Percentiles rank a stretch among this genome's conserved stretches.
These are phyloP conservation scores for Chloroclystis v-ata DNA, from an alignment of 2,888 invertebrate species.

Conservation along the genomic window DNA sequence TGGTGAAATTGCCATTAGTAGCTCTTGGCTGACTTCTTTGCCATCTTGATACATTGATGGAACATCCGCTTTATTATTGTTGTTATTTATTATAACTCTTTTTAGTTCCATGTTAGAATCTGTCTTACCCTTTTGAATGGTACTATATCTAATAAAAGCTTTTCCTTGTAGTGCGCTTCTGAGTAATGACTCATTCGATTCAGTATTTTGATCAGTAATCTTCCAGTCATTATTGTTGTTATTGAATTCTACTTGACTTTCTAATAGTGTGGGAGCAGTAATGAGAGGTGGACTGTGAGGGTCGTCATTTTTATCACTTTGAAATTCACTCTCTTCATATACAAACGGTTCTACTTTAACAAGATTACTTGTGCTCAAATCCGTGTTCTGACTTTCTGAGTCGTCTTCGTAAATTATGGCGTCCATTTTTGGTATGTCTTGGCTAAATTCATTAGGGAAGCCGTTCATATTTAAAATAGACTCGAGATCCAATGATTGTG, in stretches of 20 bases:
- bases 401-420: slow-evolving; percentile 87
- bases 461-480: slow-evolving; percentile 86
- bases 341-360: slow-evolving; percentile 67
- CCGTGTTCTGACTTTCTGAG: slow-evolving; percentile 85
- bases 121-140: slow-evolving; percentile 73
- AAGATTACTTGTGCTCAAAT: slow-evolving; percentile 80
- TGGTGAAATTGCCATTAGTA: slow-evolving; percentile 65
- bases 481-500: slow-evolving; percentile 84
- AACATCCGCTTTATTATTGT: slow-evolving; percentile 70
- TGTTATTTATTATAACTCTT: slow-evolving; percentile 64
- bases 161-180: slow-evolving; percentile 91
- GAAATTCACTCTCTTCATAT: slow-evolving; percentile 65
- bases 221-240: slow-evolving; percentile 92
- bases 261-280: slow-evolving; percentile 74
- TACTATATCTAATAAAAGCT: slow-evolving; percentile 78
- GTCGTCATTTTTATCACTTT: slow-evolving; percentile 67
- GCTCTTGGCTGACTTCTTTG: slow-evolving; percentile 56
- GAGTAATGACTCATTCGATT: slow-evolving; percentile 84
- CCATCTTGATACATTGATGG: slow-evolving; percentile 78
- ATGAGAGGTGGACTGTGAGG: slow-evolving; percentile 60
- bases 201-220: slow-evolving; percentile 84
- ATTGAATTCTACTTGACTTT: slow-evolving; percentile 75
- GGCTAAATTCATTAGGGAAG: slow-evolving; percentile 78
- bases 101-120: slow-evolving; percentile 61
- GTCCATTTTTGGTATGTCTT: slow-evolving; percentile 83